Evolutionary conservation across 2,888 invertebrate species (phyloP).

Genomic region (Rhopalosiphum nymphaeae): DNA sequence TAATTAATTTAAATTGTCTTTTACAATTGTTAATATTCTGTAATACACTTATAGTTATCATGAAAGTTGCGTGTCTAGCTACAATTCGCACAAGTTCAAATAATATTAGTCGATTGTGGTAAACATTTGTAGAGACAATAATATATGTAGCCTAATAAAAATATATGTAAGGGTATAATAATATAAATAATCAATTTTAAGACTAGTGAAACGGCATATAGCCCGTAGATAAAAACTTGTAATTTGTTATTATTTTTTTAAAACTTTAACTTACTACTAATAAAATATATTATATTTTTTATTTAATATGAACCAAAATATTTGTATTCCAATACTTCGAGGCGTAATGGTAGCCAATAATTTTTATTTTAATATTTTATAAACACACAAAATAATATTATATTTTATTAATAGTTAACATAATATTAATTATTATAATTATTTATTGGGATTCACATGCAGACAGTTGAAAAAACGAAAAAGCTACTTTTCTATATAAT

Average conservation of each 20-base stretch:
- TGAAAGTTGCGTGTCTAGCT: neutral
- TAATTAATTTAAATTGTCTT: neutral
- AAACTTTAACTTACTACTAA: neutral
- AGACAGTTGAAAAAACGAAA: neutral
- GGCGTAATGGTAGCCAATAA: neutral
- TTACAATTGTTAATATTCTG: neutral
- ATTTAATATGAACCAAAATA: neutral
- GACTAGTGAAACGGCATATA: neutral
- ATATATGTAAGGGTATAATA: neutral
- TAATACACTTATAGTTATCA: neutral
- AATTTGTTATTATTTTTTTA: neutral
- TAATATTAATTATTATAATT: neutral
- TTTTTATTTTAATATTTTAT: neutral
- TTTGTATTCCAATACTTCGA: neutral
- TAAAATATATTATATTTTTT: neutral
- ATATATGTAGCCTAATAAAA: neutral
- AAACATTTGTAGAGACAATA: neutral
- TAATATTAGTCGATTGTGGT: neutral
- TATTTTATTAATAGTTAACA: neutral
- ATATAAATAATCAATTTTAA: neutral
- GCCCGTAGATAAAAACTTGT: neutral
- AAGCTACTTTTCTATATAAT: neutral
- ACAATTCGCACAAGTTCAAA: constrained; percentile 5
- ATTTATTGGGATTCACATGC: neutral
- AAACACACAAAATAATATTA: neutral